A percentile compares a stretch with the other conserved stretches of the same genome.
Conservation (phyloP, 2,113 vertebrate species). For the Peucedramus taeniatus region DNA sequence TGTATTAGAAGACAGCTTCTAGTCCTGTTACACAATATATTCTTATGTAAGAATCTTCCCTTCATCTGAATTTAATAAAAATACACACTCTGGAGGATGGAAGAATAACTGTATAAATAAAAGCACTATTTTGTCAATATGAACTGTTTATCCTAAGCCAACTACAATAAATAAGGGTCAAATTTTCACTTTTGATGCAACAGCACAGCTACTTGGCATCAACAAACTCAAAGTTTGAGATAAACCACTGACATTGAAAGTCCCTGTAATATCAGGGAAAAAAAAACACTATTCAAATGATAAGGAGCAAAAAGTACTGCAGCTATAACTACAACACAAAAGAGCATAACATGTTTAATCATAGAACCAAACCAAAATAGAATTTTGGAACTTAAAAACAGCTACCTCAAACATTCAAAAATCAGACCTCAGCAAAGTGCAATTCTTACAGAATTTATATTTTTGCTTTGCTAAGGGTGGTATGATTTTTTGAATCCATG, state of each 20-base stretch:
- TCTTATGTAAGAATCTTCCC: constrained; percentile 39
- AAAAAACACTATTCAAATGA: not conserved
- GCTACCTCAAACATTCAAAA: not conserved
- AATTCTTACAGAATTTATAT: not conserved
- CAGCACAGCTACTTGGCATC: not conserved
- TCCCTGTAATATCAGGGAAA: not conserved
- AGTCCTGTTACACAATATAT: constrained; percentile 46
- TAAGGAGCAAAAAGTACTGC: not conserved
- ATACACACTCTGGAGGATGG: not conserved
- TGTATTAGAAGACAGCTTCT: not conserved
- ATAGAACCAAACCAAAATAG: not conserved
- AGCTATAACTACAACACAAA: not conserved
- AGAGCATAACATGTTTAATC: not conserved
- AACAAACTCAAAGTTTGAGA: not conserved
- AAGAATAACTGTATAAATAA: not conserved
- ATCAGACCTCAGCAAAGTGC: not conserved
- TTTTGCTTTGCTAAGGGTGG: not conserved
- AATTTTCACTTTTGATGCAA: not conserved
- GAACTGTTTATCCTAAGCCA: not conserved
- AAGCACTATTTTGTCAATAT: not conserved
- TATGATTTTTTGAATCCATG: not conserved
- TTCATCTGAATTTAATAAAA: constrained; percentile 37
- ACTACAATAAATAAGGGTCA: not conserved
- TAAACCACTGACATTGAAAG: not conserved
- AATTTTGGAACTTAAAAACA: not conserved